Base-by-base conservation (phyloP, 2,797 vertebrate genomes). In the Coregonus suidteri region DNA sequence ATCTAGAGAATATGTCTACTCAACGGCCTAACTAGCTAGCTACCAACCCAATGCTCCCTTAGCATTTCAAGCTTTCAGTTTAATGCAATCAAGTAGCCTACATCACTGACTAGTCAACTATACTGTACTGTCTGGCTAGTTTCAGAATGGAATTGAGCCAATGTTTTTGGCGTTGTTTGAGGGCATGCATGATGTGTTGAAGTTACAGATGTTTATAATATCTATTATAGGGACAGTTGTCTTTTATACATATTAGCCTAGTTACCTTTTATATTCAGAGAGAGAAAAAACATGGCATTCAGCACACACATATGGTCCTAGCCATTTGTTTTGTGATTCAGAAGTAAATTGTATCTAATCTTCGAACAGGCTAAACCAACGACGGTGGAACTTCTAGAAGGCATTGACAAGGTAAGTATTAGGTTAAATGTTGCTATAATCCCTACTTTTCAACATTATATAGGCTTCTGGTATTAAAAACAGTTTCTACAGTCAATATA, bases 381-480 rank as follows among this genome's bases (percentile, higher is more conserved):
- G 64, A 98, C 97, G 52, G 93, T 98, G 80, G 97, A 98, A 86
- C 91, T 97, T 85, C 91, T 99, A 90, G 97, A 99, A 93, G 95
- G 90, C 83, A 88, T 98, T 84, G 98, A 99, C 89, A 98, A 98
- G 97, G 98, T 99, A 87, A 86, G 84, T 37, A 20, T 65, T 76
- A 6, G 56, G 15, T 16, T 25, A 53, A 35, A 67, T 35, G 6
- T 67, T 35, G 20, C 31, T 35, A 13, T 14, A 41, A 35, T 7
- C 4, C n/a, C 37, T 51, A 3, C 18, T 13, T 18, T 16, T 47
- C 41, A 47, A 13, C 41, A 47, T 47, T 47, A 47, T 11, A 47
- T 41, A 41, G 41, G 41, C 41, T 41, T 9, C 41, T 41, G 9
- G 7, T 47, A 47, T 47, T 47, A 2, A 13, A 47, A 13, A 47